Base-by-base conservation (phyloP, 2,113 vertebrate species). In the Tachysurus fulvidraco region DNA sequence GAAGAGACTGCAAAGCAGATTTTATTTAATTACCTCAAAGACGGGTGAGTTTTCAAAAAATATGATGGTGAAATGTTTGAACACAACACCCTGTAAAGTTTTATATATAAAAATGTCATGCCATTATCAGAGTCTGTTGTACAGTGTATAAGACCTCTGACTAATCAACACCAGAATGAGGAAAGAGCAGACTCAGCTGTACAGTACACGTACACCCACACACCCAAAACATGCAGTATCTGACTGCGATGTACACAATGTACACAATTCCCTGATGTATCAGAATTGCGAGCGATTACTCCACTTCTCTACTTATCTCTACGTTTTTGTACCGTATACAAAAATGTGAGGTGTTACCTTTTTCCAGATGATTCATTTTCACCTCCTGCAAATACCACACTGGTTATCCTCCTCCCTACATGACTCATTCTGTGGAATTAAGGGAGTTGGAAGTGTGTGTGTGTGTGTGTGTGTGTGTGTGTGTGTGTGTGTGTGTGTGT, bases 1-100 rank as follows among this genome's bases (percentile, higher is more conserved):
- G 98, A 99, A 92, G 98, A 99, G 94, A 99, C 98, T 0, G 98
- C 98, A 76, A 99, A 99, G 92, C 98, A 98, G 90, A 98, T 99
- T 89, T 95, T 99, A 89, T 99, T 97, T 90, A 98, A 94, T 95
- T 99, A 99, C 92, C 96, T 99, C 54, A 98, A 97, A 92, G 97
- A 98, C 89, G 98, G 98, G 98, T 99, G 55, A 95, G 98, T 96
- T 90, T 52, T 81, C 59, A 71, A 30, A 41, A 41, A 41, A 11
- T 74, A 74, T 46, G 23, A n/a, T 50, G 11, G 12, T 54, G 25
- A 77, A 28, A 25, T 77, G 25, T 14, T 54, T 28, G 5, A 79
- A 8, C 54, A 9, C 25, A 36, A 54, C 3, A 57, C 4, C 3
- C 19, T 59, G 14, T 74, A 28, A 50, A n/a, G 67, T 55, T 55